Conservation (phyloP, 2,888 invertebrate species). For the Tryphoninae sp. region DNA sequence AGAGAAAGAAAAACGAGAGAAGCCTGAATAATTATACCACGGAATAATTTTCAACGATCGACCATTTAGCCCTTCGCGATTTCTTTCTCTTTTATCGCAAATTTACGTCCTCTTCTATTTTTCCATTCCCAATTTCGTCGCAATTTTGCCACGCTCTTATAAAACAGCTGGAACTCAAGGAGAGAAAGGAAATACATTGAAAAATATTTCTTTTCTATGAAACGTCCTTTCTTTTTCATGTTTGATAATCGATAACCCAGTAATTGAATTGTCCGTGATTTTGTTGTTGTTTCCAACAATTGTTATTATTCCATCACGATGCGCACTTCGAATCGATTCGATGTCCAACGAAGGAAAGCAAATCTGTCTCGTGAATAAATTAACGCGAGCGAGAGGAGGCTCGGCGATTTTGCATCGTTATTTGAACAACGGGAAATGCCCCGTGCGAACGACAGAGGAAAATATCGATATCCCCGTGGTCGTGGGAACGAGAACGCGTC, state of each 20-base stretch:
- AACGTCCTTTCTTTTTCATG: neutral
- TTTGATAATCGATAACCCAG: constrained; percentile 10
- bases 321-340: constrained; percentile 4
- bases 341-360: constrained; percentile 15
- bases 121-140: neutral
- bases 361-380: constrained; percentile 57
- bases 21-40: constrained; percentile 49
- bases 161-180: neutral
- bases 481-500: constrained; percentile 29
- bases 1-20: constrained; percentile 22
- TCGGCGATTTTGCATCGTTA: constrained; percentile 49
- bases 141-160: neutral
- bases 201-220: neutral
- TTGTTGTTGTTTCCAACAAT: neutral
- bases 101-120: constrained; percentile 1
- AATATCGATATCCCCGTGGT: constrained; percentile 53
- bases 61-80: constrained; percentile 43
- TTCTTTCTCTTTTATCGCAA: constrained; percentile 12
- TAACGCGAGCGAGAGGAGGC: constrained; percentile 13
- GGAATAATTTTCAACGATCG: constrained; percentile 53
- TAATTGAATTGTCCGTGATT: constrained; percentile 16
- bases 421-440: constrained; percentile 45
- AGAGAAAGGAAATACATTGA: no score
- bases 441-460: constrained; percentile 46
- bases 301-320: constrained; percentile 31